Base-by-base conservation (phyloP, 2,113 vertebrate species). In the Echinops telfairi region DNA sequence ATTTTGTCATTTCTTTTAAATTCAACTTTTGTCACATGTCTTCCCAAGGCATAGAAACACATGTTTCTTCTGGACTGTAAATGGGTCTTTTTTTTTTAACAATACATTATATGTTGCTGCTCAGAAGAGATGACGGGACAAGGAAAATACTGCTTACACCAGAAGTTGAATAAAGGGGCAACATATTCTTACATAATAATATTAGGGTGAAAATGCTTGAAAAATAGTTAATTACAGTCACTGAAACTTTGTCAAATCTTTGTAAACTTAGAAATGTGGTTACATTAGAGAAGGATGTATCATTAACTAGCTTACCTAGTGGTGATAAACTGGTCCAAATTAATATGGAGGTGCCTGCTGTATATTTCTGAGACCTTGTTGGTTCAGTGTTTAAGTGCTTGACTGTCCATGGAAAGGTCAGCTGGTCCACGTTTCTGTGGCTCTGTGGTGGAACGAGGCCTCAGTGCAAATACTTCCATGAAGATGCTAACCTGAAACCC, bases 1-100 rank as follows among this genome's bases (percentile, higher is more conserved):
- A 62, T 33, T 66, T 91, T 66, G 77, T 57, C 25, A 38, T 88
- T 64, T 87, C 20, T 82, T 43, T 27, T 66, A 82, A 88, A 76
- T 76, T 9, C 6, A 64, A 87, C 3, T 47, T 1, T 53, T 75
- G 22, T 19, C 25, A 87, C 6, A 7, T 38, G 73, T 81, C 25
- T 83, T 88, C 71, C n/a, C 27, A 78, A 89, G 82, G 8, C 8
- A 75, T 3, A 88, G 78, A 68, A 60, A 70, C 8, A 70, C 25
- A 82, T 33, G 16, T 78, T 60, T 47, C 31, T 7, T 62, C 16
- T 86, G 11, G 19, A 62, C 57, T 71, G 47, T 79, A 19, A 73
- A 43, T 33, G 0, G 2, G 60, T 36, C 25, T 7, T 86, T 16
- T 23, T 80, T 38, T 40, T 40, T 40, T 40, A 40, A 86, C 11